Percentiles rank a stretch among this genome's conserved stretches.
Evolutionary conservation across 2,113 vertebrate species (phyloP).

Genomic region (Hydrolagus affinis): DNA sequence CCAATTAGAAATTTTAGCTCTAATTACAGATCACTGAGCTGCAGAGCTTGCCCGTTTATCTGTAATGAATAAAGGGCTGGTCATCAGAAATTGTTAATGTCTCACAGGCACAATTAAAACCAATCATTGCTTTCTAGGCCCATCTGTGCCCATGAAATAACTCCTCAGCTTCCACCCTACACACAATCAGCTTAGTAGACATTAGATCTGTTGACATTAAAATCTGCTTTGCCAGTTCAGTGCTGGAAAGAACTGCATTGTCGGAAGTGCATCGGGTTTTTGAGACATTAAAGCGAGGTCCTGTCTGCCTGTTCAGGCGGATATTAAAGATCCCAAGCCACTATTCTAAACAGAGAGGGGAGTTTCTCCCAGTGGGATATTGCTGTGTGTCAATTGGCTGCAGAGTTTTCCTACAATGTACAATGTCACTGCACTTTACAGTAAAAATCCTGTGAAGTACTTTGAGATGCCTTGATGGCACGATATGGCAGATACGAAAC

Average conservation of each 20-base stretch:
- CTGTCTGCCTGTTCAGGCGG: too few species aligned
- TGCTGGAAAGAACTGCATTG: neutral
- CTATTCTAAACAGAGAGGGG: too few species aligned
- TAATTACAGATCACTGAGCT: neutral
- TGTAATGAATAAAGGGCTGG: conserved; percentile 37
- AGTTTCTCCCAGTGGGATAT: too few species aligned
- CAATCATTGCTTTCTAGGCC: conserved; percentile 29
- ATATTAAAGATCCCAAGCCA: too few species aligned
- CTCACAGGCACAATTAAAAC: conserved; percentile 44
- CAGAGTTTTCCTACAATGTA: too few species aligned
- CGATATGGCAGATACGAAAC: too few species aligned
- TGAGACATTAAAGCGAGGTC: neutral
- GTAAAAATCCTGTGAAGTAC: too few species aligned
- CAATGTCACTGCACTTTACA: too few species aligned
- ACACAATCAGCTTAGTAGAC: conserved; percentile 10
- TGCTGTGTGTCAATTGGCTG: too few species aligned
- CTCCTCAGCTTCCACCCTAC: conserved; percentile 32
- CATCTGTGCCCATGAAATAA: conserved; percentile 38
- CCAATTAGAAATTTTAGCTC: conserved; percentile 39
- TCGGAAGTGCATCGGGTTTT: neutral
- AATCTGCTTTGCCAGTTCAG: neutral
- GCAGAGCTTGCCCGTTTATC: conserved; percentile 35
- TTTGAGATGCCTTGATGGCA: too few species aligned
- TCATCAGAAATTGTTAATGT: conserved; percentile 39
- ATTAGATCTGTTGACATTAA: neutral